A percentile compares a stretch with the other conserved stretches of the same genome.
phyloP scores from a whole-genome alignment of 2,797 vertebrate genomes.

The Lateolabrax maculatus region DNA sequence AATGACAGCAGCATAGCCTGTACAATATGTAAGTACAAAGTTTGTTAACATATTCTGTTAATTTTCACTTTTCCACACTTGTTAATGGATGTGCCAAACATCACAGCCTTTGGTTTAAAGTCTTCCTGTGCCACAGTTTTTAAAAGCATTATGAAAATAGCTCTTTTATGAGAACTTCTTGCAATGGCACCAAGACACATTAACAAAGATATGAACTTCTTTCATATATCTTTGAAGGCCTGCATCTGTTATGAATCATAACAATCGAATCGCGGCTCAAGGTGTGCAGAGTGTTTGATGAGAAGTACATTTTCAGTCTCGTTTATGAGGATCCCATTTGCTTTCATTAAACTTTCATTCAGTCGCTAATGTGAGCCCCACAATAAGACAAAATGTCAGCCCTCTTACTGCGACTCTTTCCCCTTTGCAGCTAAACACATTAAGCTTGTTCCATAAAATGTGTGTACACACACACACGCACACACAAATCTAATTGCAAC shows the following conservation, averaged over 20 bases:
- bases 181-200: neutral
- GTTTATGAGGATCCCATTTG: conserved; percentile 22
- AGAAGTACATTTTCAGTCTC: conserved; percentile 25
- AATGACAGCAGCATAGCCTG: neutral
- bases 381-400: conserved; percentile 21
- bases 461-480: neutral
- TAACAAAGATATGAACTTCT: neutral
- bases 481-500: conserved; percentile 37
- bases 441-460: conserved; percentile 7
- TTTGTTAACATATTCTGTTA: neutral
- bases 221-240: neutral
- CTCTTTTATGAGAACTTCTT: neutral
- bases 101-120: neutral
- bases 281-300: neutral
- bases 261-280: neutral
- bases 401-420: neutral
- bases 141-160: neutral
- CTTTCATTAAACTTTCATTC: conserved; percentile 31
- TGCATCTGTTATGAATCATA: conserved; percentile 8
- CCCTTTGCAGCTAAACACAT: conserved; percentile 32
- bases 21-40: neutral
- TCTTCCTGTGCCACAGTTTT: neutral
- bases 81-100: neutral
- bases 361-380: conserved; percentile 26
- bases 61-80: neutral